A percentile compares a stretch with the other conserved stretches of the same genome.
Conservation (phyloP, 2,888 invertebrate species). For the Aleiodes leptofemur region DNA sequence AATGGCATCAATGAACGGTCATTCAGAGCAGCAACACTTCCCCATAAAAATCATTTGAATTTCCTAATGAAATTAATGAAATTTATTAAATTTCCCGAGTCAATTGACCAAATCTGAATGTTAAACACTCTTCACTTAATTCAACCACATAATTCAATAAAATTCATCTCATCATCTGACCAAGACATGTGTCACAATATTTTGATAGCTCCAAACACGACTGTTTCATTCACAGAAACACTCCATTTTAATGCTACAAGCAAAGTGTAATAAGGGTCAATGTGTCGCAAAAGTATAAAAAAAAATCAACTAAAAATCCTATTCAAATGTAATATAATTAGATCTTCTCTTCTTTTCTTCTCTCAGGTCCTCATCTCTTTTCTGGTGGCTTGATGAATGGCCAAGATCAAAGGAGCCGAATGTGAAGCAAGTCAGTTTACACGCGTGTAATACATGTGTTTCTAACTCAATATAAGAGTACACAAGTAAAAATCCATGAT, state of each 20-base stretch:
- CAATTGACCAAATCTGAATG: not conserved
- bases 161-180: conserved; percentile 9
- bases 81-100: not conserved
- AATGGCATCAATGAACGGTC: too few species aligned
- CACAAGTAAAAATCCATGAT: conserved; percentile 23
- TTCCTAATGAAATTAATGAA: too few species aligned
- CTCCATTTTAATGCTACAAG: not conserved
- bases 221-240: conserved; percentile 27
- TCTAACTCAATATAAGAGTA: conserved; percentile 39
- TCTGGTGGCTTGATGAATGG: conserved; percentile 72
- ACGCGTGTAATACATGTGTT: conserved; percentile 74
- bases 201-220: conserved; percentile 26
- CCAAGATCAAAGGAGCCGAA: conserved; percentile 70
- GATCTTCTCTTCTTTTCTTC: conserved; percentile 68
- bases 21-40: too few species aligned
- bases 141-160: conserved; percentile 20
- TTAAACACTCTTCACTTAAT: not conserved
- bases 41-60: too few species aligned
- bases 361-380: conserved; percentile 9
- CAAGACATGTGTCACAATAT: conserved; percentile 30
- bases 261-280: conserved; percentile 20
- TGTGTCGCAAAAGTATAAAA: not conserved
- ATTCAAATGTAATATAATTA: conserved; percentile 67
- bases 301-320: conserved; percentile 3
- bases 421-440: conserved; percentile 70